phyloP scores from a whole-genome alignment of 2,797 vertebrate genomes.

The Hippoglossus hippoglossus region DNA sequence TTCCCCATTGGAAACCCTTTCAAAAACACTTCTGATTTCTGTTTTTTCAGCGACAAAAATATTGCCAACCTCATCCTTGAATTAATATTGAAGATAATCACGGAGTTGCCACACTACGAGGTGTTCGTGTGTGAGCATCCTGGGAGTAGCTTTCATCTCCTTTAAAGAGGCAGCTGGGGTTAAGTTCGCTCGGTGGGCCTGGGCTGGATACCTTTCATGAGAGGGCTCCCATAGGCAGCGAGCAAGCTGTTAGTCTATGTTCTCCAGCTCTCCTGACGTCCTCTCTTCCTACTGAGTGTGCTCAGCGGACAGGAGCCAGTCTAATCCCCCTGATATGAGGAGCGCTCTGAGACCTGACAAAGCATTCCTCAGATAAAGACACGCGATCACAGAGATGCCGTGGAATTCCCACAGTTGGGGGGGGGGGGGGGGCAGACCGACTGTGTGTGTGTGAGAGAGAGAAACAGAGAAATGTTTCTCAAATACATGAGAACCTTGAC shows the following conservation, averaged over 20 bases:
- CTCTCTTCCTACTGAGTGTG: constrained; percentile 67
- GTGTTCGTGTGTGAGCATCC: constrained; percentile 77
- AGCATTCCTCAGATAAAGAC: constrained; percentile 99
- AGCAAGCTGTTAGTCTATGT: constrained; percentile 92
- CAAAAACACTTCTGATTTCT: neutral
- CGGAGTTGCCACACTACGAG: neutral
- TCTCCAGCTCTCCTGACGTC: constrained; percentile 88
- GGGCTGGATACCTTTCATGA: constrained; percentile 26
- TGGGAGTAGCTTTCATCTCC: constrained; percentile 80
- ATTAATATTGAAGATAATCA: constrained; percentile 1
- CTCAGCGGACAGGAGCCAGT: constrained; percentile 85
- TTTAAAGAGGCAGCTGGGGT: constrained; percentile 63
- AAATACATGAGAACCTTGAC: constrained; percentile 83
- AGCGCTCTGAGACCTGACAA: constrained; percentile 97
- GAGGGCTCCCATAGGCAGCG: constrained; percentile 65
- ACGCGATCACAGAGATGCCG: constrained; percentile 92
- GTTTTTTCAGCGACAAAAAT: neutral
- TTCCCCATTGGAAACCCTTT: no score
- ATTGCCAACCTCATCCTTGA: neutral
- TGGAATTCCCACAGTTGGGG: constrained; percentile 89
- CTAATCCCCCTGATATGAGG: constrained; percentile 99
- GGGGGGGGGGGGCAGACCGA: constrained; percentile 41
- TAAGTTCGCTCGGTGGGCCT: constrained; percentile 69
- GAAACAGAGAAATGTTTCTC: constrained; percentile 68
- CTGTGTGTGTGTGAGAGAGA: constrained; percentile 27